Evolutionary conservation across 2,888 invertebrate genomes (phyloP).

Genomic region (Philonicus albiceps): DNA sequence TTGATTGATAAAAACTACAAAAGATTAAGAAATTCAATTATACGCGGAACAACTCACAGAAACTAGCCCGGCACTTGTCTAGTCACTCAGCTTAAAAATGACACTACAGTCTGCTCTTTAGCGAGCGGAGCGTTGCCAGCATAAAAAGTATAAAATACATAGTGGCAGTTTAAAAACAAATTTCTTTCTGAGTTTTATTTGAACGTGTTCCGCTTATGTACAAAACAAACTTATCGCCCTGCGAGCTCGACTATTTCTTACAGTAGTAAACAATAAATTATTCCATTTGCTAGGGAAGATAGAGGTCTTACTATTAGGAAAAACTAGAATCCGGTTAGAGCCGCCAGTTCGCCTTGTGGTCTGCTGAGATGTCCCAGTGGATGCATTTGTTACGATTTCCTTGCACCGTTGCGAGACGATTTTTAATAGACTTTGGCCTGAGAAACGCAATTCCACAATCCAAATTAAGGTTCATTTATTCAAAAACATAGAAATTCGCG

Average conservation of each 20-base stretch:
- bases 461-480: not conserved
- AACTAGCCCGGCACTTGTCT: not conserved
- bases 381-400: not conserved
- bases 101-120: not conserved
- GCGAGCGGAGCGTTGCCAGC: not conserved
- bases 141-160: not conserved
- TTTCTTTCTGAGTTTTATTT: not conserved
- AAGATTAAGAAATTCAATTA: not conserved
- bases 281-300: not conserved
- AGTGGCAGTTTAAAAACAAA: not conserved
- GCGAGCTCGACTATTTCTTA: slow-evolving; percentile 2
- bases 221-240: not conserved
- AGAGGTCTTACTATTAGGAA: not conserved
- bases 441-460: not conserved
- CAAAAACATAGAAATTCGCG: not conserved
- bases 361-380: not conserved
- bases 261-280: not conserved
- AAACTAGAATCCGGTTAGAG: not conserved
- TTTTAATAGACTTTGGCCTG: not conserved
- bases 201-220: not conserved
- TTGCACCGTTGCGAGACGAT: not conserved
- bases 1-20: not conserved
- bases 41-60: not conserved
- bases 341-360: not conserved
- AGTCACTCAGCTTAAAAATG: not conserved